Base-by-base conservation (phyloP, 2,113 vertebrate species). In the Carassius auratus region DNA sequence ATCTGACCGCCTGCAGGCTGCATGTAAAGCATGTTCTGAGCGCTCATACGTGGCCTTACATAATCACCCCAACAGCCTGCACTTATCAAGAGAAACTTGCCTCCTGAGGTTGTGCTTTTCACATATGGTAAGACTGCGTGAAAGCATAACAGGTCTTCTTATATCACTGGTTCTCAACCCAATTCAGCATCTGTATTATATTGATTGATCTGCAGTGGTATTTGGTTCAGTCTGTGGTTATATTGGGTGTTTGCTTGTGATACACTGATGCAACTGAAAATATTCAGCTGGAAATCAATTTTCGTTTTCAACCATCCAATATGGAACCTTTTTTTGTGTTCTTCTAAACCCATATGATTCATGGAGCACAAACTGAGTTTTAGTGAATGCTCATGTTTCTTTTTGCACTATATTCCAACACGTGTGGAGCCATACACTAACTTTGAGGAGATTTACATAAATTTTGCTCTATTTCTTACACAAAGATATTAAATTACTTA, bases 11-110 rank as follows among this genome's bases (percentile, higher is more conserved):
- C 71, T 81, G 74, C 36, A 17, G 64, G 68, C 77, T 61, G 48
- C 55, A 84, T 68, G 68, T 17, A 80, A 64, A 87, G 81, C 83
- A 68, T 76, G 71, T 76, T 78, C 64, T 42, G 62, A 14, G 8
- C 48, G 6, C 76, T 52, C 38, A 50, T 84, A 76, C 64, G 4
- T 71, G 81, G 26, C 33, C 10, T 77, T 84, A 86, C 68, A 23
- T 84, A 71, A 77, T 62, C 33, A 48, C 6, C 59, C 33, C 42
- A 12, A 45, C 6, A 59, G 77, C 10, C 15, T 23, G n/a, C 19
- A 15, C 23, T 64, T 33, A 76, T 76, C 36, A 23, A 23, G 26
- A 61, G 14, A 42, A 12, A 52, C 80, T 50, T 83, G 8, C 50
- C 64, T 36, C 8, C 4, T 52, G 33, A 42, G 26, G 48, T 83